Percentiles rank a stretch among this genome's conserved stretches.
Evolutionary conservation across 2,797 vertebrate genomes (phyloP).

Genomic region (Oreortyx pictus): DNA sequence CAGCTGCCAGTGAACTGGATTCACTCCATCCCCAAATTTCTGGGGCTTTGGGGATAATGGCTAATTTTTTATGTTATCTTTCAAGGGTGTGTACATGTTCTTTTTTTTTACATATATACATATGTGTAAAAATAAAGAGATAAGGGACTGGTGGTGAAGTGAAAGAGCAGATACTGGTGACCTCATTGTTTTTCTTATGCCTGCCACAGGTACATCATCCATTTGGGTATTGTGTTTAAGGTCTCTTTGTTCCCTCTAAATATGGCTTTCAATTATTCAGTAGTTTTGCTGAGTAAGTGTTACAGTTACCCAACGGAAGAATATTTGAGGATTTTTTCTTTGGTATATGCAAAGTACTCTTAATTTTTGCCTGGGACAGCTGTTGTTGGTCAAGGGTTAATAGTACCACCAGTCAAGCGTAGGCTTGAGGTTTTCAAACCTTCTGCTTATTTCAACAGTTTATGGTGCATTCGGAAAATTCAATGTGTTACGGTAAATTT

Average conservation of each 20-base stretch:
- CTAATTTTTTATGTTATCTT: neutral
- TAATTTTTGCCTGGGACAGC: slow-evolving; percentile 17
- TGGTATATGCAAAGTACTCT: slow-evolving; percentile 15
- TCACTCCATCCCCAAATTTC: neutral
- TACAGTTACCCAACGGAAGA: slow-evolving; percentile 11
- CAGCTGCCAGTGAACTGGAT: neutral
- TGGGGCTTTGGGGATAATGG: neutral
- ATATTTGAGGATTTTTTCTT: neutral
- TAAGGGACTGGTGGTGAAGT: neutral
- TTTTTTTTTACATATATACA: neutral
- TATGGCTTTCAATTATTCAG: slow-evolving; percentile 12
- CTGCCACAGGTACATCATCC: neutral
- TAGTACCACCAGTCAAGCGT: neutral
- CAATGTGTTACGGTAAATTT: neutral
- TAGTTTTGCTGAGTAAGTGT: slow-evolving; percentile 2
- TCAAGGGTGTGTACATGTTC: neutral
- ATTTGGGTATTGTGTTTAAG: neutral
- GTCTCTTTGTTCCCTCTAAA: slow-evolving; percentile 6
- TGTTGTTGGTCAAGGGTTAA: neutral
- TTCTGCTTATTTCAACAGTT: slow-evolving; percentile 14
- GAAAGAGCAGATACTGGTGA: neutral
- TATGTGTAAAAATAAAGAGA: neutral
- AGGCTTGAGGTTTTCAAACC: neutral
- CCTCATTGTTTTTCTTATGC: slow-evolving; percentile 1
- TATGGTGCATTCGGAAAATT: neutral